Conservation (phyloP, 2,113 vertebrate species). For the Camelus bactrianus region DNA sequence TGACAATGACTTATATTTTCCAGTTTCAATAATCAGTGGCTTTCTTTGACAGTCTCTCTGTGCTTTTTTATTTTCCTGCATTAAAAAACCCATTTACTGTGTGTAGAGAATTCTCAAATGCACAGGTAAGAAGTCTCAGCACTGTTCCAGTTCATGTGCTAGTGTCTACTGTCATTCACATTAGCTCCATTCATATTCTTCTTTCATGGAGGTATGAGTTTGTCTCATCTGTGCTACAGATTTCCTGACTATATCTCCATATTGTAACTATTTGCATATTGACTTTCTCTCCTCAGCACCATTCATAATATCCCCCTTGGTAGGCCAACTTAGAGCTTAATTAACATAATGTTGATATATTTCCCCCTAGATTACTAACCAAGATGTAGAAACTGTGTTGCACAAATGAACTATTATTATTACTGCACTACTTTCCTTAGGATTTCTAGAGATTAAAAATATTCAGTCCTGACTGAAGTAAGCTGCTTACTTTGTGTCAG, state of each 20-base stretch:
- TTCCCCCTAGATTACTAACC: conserved; percentile 60
- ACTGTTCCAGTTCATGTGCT: conserved; percentile 28
- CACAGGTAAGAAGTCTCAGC: conserved; percentile 5
- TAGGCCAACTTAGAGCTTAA: conserved; percentile 59
- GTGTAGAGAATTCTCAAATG: conserved; percentile 56
- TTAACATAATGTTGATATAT: conserved; percentile 61
- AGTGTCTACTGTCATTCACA: conserved; percentile 48
- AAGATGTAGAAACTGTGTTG: conserved; percentile 55
- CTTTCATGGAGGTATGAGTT: conserved; percentile 30
- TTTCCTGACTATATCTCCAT: conserved; percentile 53
- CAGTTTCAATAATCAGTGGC: conserved; percentile 25
- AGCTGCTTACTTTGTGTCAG: conserved; percentile 49
- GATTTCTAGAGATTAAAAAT: conserved; percentile 53
- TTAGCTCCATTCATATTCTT: conserved; percentile 71
- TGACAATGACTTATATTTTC: conserved; percentile 48
- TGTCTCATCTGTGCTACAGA: conserved; percentile 33
- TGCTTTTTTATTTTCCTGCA: conserved; percentile 28
- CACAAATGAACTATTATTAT: conserved; percentile 51
- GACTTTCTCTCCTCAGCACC: conserved; percentile 30
- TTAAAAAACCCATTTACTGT: conserved; percentile 50
- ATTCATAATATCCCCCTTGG: conserved; percentile 48
- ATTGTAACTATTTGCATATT: conserved; percentile 49
- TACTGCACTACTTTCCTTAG: neutral
- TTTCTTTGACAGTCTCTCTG: conserved; percentile 59
- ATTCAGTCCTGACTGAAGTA: conserved; percentile 16